phyloP scores from a whole-genome alignment of 2,888 invertebrate genomes.

The Magallana nippona region DNA sequence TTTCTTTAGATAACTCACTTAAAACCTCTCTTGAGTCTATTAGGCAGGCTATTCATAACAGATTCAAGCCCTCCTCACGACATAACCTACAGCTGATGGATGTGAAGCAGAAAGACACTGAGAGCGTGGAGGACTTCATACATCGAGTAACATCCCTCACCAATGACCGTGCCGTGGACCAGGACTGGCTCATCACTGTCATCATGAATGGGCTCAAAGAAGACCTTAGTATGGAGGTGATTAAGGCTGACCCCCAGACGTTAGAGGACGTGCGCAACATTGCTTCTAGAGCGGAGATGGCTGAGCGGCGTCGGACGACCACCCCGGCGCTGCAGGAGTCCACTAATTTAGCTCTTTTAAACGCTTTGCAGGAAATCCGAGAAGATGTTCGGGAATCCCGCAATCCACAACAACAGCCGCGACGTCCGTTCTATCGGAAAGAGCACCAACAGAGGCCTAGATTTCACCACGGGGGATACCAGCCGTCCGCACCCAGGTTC shows the following conservation, averaged over 20 bases:
- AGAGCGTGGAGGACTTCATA: background rate
- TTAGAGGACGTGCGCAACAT: background rate
- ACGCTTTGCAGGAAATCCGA: background rate
- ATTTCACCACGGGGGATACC: too few species aligned
- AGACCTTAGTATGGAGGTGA: background rate
- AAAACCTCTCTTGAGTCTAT: background rate
- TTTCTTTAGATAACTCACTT: background rate
- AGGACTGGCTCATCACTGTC: background rate
- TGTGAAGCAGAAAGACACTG: background rate
- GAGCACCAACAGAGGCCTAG: too few species aligned
- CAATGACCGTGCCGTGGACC: background rate
- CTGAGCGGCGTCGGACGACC: background rate
- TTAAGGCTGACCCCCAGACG: background rate
- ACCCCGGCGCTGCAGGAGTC: background rate
- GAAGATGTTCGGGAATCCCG: too few species aligned
- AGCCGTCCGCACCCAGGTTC: too few species aligned
- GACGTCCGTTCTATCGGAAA: too few species aligned
- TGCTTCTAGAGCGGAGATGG: background rate
- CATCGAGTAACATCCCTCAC: background rate
- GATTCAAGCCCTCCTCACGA: slow-evolving; percentile 1
- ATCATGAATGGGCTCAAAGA: slow-evolving; percentile 26
- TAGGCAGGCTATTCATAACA: background rate
- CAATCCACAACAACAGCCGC: too few species aligned
- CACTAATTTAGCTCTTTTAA: background rate
- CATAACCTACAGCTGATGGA: slow-evolving; percentile 25